phyloP scores from a whole-genome alignment of 2,797 vertebrate genomes.

The Tapera naevia region DNA sequence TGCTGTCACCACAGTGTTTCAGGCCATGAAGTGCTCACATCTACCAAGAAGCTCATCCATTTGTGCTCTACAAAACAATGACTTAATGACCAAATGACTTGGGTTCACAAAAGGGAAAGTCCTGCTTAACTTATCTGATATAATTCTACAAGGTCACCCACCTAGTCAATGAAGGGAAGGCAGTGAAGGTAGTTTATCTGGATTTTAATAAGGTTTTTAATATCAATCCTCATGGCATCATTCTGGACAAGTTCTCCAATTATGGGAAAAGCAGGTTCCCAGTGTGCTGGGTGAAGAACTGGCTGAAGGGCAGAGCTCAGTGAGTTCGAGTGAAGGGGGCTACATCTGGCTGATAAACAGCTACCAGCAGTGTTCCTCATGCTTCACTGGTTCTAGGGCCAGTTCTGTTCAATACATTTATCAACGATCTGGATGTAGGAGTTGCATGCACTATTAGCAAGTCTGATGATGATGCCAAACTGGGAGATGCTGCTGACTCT shows the following conservation, averaged over 20 bases:
- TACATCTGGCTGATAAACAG: not conserved
- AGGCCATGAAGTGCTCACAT: rapidly evolving
- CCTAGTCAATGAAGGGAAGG: not conserved
- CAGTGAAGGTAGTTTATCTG: not conserved
- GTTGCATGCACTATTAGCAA: not conserved
- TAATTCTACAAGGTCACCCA: not conserved
- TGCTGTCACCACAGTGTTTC: not conserved
- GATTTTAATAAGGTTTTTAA: not conserved
- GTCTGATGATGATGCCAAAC: not conserved
- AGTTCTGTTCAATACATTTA: too few relatives aligned
- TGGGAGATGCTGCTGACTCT: not conserved
- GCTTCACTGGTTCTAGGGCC: too few relatives aligned
- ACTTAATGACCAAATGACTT: not conserved
- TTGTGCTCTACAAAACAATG: not conserved
- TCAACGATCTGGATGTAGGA: not conserved
- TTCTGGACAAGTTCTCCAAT: not conserved
- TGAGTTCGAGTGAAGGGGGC: not conserved
- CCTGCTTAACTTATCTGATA: not conserved
- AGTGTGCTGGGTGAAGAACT: not conserved
- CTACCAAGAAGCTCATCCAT: not conserved
- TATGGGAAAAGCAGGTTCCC: not conserved
- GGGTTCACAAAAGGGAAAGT: not conserved
- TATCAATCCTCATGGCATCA: not conserved
- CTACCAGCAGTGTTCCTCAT: rapidly evolving
- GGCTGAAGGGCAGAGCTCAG: not conserved